Base-by-base conservation (phyloP, 2,888 invertebrate species). In the Boloria selene region DNA sequence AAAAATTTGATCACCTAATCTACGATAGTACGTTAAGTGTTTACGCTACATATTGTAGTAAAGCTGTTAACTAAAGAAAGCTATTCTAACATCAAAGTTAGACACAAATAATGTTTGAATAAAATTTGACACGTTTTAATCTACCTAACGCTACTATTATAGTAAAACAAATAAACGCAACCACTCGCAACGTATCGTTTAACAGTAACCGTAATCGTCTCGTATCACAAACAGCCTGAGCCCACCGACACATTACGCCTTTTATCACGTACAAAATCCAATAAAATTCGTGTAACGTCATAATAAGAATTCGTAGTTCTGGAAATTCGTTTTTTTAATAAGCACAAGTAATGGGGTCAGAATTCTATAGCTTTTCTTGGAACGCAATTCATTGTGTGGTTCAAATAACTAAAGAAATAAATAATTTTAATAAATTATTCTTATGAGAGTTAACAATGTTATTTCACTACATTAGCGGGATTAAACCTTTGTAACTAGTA, bases 161-260 rank as follows among this genome's bases (percentile, higher is more conserved):
- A 22, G 10, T 26, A 45, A 45, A 56, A 44, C 0, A 16, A 26
- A 1, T 55, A 56, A 14, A 45, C 13, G 2, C n/a, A 55, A 22
- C 44, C 55, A 38, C 31, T 38, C 10, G 44, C 56, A 56, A 56
- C 10, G 7, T 18, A 56, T 56, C 26, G 16, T 45, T 45, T 22
- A 45, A 45, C 45, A 56, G 44, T 59, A 50, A 49, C 38, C 13
- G 14, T 59, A 67, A 55, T 67, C 53, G 62, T 50, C 56, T 64
- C 61, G 53, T 69, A 69, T 69, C 69, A 69, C 69, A 69, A 69
- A 67, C 49, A 69, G 64, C 67, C 69, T 67, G 67, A 67, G 69
- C 63, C 61, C 17, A 50, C n/a, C 45, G 22, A 31, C n/a, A 22
- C 38, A 56, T 42, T 26, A 50, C 45, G 50, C 49, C 38, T 63